Base-by-base conservation (phyloP, 2,113 vertebrate genomes). In the Eptesicus fuscus region DNA sequence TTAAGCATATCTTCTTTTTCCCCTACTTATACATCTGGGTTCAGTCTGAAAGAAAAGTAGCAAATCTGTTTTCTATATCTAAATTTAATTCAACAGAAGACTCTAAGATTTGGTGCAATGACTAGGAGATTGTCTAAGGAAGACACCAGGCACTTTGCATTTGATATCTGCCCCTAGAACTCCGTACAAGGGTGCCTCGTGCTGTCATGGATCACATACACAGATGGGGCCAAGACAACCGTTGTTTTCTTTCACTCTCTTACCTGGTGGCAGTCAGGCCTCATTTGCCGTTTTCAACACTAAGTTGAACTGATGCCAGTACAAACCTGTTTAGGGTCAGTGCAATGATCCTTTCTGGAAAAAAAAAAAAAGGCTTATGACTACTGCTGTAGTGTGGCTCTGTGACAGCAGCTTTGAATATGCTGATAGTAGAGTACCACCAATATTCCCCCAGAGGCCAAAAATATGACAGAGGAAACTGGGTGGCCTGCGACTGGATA, bases 1-100 rank as follows among this genome's bases (percentile, higher is more conserved):
- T 63, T 70, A 79, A 78, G 12, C 2, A 32, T 83, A 83, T 32
- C 23, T 23, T 74, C 2, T 78, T 40, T 63, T 42, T 5, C 61
- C 23, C 69, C 44, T 67, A 82, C 2, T 32, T 95, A 6, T 7
- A 42, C 0, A 35, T 76, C 28, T 91, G n/a, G 11, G 1, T 85
- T 94, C 40, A 78, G n/a, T 42, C 30, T 49, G 90, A 94, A 83
- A 4, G 67, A 47, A 87, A 90, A 37, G 28, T 11, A 73, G 35
- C n/a, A 0, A 91, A 61, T 80, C 35, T 93, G 12, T n/a, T 95
- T 90, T 78, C 6, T 35, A 17, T 42, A 37, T 69, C 25, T 73
- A 78, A 69, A 18, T 80, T 77, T 91, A 16, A 51, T 18, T 94
- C 59, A 32, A 30, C 2, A 91, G 37, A 23, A 67, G 16, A 89